Evolutionary conservation across 2,113 vertebrate genomes (phyloP).

Genomic region (Ageneiosus marmoratus): DNA sequence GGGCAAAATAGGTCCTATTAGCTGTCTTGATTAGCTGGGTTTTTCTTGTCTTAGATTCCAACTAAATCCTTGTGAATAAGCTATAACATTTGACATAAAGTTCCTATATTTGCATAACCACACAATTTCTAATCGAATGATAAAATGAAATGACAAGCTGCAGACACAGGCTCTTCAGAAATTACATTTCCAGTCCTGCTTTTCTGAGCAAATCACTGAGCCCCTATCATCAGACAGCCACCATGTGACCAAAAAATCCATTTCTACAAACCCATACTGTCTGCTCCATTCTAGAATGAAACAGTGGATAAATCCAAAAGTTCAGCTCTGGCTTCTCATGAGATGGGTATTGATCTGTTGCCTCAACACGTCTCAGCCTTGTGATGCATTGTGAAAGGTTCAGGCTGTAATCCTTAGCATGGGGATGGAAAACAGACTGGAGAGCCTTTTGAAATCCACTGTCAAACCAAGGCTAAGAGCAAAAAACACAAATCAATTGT

Average conservation of each 20-base stretch:
- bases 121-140: neutral
- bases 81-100: no score
- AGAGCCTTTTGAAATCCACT: conserved; percentile 36
- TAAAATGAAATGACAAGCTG: neutral
- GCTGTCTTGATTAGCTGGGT: no score
- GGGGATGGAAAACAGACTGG: conserved; percentile 37
- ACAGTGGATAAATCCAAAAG: conserved; percentile 49
- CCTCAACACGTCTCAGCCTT: conserved; percentile 32
- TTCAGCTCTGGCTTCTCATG: conserved; percentile 42
- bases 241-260: conserved; percentile 46
- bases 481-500: conserved; percentile 47
- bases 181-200: conserved; percentile 27
- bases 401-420: conserved; percentile 26
- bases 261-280: conserved; percentile 42
- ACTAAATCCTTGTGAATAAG: no score
- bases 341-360: conserved; percentile 52
- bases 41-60: no score
- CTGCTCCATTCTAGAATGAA: conserved; percentile 30
- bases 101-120: neutral
- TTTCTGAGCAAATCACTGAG: conserved; percentile 31
- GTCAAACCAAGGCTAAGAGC: conserved; percentile 24
- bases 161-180: neutral
- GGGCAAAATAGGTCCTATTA: no score
- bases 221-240: conserved; percentile 16
- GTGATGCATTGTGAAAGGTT: conserved; percentile 46